phyloP scores from a whole-genome alignment of 2,113 vertebrate genomes.

The Halichoerus grypus region DNA sequence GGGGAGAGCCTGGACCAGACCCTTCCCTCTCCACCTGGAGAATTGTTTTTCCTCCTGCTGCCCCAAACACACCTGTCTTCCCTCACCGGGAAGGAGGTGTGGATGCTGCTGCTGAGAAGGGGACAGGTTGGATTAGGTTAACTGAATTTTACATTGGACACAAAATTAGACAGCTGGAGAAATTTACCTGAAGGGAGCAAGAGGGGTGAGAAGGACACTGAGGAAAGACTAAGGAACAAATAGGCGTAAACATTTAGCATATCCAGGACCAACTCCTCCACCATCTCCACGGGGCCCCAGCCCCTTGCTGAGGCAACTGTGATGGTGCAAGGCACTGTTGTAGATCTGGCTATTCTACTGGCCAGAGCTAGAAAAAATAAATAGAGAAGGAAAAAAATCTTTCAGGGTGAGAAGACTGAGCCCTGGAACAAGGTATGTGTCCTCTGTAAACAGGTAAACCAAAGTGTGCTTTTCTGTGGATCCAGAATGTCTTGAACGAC shows the following conservation, averaged over 20 bases:
- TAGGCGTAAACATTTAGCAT: neutral
- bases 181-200: neutral
- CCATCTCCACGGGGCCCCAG: neutral
- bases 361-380: conserved; percentile 77
- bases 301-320: neutral
- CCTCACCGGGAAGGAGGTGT: neutral
- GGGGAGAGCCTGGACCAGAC: neutral
- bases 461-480: conserved; percentile 30
- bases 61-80: neutral
- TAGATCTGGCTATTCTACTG: conserved; percentile 40
- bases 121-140: neutral
- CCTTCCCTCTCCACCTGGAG: neutral
- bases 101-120: neutral
- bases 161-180: conserved; percentile 23
- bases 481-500: neutral
- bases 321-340: conserved; percentile 54
- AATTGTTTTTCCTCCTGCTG: neutral
- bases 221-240: neutral
- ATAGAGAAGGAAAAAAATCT: conserved; percentile 59
- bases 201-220: neutral
- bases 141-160: neutral
- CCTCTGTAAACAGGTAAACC: conserved; percentile 69
- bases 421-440: conserved; percentile 6
- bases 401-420: conserved; percentile 9
- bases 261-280: neutral